phyloP scores from a whole-genome alignment of 1,140 invertebrate species.

The Euwallacea similis region DNA sequence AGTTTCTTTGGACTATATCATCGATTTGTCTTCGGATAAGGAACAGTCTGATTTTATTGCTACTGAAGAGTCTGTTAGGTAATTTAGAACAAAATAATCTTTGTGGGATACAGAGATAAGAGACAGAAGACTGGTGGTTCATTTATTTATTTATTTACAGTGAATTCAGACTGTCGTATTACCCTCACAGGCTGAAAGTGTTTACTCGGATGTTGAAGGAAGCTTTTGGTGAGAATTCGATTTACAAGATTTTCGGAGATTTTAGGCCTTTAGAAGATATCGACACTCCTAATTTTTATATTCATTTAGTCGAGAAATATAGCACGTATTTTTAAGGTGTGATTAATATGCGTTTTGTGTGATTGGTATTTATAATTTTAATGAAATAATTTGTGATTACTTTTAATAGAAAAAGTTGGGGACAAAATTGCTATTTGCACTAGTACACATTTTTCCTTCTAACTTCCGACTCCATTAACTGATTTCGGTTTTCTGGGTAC shows the following conservation, averaged over 20 bases:
- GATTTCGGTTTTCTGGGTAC: too few species aligned
- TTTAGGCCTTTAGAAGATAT: slow-evolving; percentile 71
- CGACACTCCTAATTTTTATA: slow-evolving; percentile 76
- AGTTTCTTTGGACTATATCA: slow-evolving; percentile 78
- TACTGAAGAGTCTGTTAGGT: slow-evolving; percentile 44
- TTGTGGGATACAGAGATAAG: neutral
- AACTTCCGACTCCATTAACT: too few species aligned
- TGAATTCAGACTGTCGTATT: slow-evolving; percentile 83
- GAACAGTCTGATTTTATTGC: slow-evolving; percentile 38
- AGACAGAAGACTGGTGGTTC: neutral
- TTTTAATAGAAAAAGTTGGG: too few species aligned
- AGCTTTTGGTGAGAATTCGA: slow-evolving; percentile 66
- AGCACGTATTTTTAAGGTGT: slow-evolving; percentile 28
- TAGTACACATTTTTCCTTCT: too few species aligned
- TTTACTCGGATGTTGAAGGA: slow-evolving; percentile 73
- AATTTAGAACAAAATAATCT: neutral
- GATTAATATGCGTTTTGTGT: neutral
- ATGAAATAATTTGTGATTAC: too few species aligned
- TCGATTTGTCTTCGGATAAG: slow-evolving; percentile 56
- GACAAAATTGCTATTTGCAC: too few species aligned
- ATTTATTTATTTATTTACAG: slow-evolving; percentile 55
- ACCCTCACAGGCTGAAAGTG: slow-evolving; percentile 73
- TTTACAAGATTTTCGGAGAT: slow-evolving; percentile 76
- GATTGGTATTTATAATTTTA: neutral
- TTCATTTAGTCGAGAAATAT: slow-evolving; percentile 77